Evolutionary conservation across 2,113 vertebrate species (phyloP), one percentile per base, ranked within the genome.

Genomic region (Plectropomus leopardus): DNA sequence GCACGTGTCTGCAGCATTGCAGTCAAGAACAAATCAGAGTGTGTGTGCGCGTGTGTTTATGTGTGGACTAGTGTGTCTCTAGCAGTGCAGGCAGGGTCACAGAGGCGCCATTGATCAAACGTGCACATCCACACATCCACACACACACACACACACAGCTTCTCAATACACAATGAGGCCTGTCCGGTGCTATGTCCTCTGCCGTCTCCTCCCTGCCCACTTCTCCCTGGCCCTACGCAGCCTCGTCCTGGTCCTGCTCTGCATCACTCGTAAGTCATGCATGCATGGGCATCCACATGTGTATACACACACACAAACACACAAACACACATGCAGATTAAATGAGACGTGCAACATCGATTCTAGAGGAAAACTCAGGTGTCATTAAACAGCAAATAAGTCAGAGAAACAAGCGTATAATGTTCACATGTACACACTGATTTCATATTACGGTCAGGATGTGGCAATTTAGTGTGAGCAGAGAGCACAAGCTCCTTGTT

Each of bases 61-160:
- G 26, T 48, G 72, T 23, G 32, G 24, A 72, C 66, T 89, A 26
- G 84, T 86, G 83, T 79, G 73, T 86, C 80, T 66, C 60, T 80
- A 86, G 78, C 82, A 71, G 82, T 74, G 82, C 78, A 81, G 63
- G 60, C 78, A 70, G 87, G 85, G 87, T 88, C 86, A 95, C 94
- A 95, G 93, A 94, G 84, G 88, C 87, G 53, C 80, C 91, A 94
- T 95, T 95, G 93, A 95, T 93, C 90, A 88, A 86, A 91, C 69
- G 76, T 65, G 78, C 87, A 73, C 79, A 65, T 68, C 57, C 24
- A n/a, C 73, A 63, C 45, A 61, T 4, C 19, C 26, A 26, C 51
- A 44, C 15, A 17, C 21, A 40, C 36, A 19, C 30, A 82, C 72
- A 80, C 72, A 44, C 70, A 75, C 60, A 65, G 78, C 70, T 79